These are phyloP conservation scores for Melanerpes formicivorus DNA, from an alignment of 2,113 vertebrate genomes.

Conservation along the genomic window DNA sequence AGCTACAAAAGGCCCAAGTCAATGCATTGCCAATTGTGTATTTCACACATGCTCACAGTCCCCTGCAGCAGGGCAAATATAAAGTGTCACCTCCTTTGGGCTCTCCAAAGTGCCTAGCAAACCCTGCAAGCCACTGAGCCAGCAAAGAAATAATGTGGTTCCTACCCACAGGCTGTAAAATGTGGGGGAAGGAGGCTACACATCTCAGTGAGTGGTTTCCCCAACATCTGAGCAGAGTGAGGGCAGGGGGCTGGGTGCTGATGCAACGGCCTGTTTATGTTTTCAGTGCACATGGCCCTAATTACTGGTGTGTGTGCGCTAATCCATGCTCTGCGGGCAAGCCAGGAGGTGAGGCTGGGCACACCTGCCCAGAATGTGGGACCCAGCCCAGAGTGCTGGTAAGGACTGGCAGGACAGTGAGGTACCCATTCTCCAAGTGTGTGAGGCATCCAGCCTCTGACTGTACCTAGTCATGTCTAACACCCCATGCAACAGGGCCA, in stretches of 20 bases:
- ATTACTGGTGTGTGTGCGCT: conserved; percentile 24
- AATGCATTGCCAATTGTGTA: rapidly evolving
- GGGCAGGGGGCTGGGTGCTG: background rate
- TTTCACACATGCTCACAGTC: background rate
- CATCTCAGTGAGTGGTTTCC: background rate
- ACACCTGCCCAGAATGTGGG: background rate
- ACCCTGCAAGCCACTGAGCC: background rate
- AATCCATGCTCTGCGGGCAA: conserved; percentile 39
- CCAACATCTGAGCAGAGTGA: background rate
- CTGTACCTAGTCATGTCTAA: rapidly evolving
- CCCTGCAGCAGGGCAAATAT: background rate
- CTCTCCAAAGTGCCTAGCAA: background rate
- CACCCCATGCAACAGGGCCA: rapidly evolving
- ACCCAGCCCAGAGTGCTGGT: background rate
- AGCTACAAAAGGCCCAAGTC: background rate
- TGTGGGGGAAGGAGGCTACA: background rate
- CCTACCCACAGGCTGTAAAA: conserved; percentile 1
- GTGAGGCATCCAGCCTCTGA: background rate
- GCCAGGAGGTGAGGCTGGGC: conserved; percentile 18
- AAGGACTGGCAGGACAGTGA: rapidly evolving
- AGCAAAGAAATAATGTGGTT: background rate
- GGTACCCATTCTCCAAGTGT: rapidly evolving
- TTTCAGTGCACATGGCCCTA: conserved; percentile 41
- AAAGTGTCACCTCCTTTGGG: background rate
- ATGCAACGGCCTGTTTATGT: conserved; percentile 40